Evolutionary conservation across 2,888 invertebrate species (phyloP), one percentile per base, ranked within the genome.

Genomic region (Phyto melanocephala): DNA sequence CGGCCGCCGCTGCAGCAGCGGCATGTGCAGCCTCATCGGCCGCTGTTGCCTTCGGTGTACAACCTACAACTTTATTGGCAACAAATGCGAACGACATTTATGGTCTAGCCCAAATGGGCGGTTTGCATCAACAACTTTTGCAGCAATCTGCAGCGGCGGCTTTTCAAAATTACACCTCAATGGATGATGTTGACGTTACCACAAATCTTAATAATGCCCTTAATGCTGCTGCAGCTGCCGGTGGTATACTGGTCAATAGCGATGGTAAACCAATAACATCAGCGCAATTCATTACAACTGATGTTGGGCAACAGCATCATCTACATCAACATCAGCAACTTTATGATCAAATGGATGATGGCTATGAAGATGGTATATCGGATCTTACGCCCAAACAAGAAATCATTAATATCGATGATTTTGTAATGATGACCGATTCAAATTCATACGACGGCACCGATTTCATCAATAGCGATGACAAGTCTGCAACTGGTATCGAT

Each of bases 371-470:
- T 82, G 83, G 81, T 47, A 85, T 86, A 72, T 85, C 88, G 33
- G 88, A 86, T 52, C 84, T 89, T 54, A 87, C 90, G 63, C 87
- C 87, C 62, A 90, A 90, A 81, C 90, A 90, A 84, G 91, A 91
- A 87, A 90, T 91, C 22, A 91, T 91, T 8, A 91, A 91, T 80
- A 91, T 91, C 11, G 91, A 91, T 86, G 91, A 91, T 82, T 91
- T 91, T 86, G 91, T 90, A 15, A 90, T 90, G 90, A 88, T 88
- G 87, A 90, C 88, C 45, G 91, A 91, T 86, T 90, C 90, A 13
- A 90, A 91, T 86, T 91, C 91, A 20, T 91, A 90, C 84, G 91
- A 91, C 84, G 90, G 87, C 52, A 88, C 88, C 11, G 90, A 91
- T 56, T 88, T 88, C n/a, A 88, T 90, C 76, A 88, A 87, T 83